Base-by-base conservation (phyloP, 2,797 vertebrate genomes). In the Mycteria americana region DNA sequence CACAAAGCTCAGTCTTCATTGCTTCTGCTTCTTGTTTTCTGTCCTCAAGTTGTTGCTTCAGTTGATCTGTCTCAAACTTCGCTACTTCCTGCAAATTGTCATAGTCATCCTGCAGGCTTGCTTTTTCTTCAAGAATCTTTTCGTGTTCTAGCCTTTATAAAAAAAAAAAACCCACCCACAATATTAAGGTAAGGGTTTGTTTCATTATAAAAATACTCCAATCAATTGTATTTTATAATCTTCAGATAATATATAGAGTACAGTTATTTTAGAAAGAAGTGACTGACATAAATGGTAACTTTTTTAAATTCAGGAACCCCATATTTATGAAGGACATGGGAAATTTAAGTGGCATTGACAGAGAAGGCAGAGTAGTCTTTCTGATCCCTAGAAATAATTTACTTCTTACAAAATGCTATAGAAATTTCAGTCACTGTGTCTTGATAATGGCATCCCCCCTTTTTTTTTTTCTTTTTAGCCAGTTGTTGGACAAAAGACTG, bases 41-140 rank as follows among this genome's bases (percentile, higher is more conserved):
- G 65, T 98, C 98, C 62, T 98, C 97, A 84, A 99, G 98, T 84
- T 98, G 98, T 96, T 98, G 99, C 80, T 97, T 98, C 67, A 98
- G 97, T 78, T 99, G 98, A 93, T 99, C 99, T 2, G 97, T 97
- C 89, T 99, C 99, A 98, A 99, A 99, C 97, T 99, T 99, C 28
- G 98, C 97, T 95, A 99, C 99, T 60, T 99, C 99, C 94, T 99
- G 99, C 76, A 99, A 97, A 79, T 99, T 99, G 91, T 99, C 99
- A 27, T 98, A 99, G 46, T 98, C 98, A 92, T 99, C 99, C 98
- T 99, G 99, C 53, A 99, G 98, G 45, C 98, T 98, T 56, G 98
- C 97, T 94, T 99, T 99, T 96, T 98, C 98, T 97, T 99, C 99
- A 91, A 99, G 98, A 88, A 99, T 95, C 93, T 98, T 98, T 97